phyloP scores from a whole-genome alignment of 2,113 vertebrate species.

The Casuarius casuarius region DNA sequence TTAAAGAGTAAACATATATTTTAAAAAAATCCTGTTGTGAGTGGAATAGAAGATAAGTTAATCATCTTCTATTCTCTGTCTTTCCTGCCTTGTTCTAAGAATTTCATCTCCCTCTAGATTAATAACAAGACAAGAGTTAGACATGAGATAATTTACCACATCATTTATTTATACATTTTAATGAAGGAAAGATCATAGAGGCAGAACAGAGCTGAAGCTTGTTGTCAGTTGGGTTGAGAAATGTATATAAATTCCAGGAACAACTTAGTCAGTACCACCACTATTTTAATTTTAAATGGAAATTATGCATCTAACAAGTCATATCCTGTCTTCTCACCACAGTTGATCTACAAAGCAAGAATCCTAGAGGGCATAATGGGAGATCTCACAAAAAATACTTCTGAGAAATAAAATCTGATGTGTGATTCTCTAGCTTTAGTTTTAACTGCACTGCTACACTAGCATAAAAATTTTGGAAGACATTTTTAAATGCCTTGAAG shows the following conservation, averaged over 20 bases:
- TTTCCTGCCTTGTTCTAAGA: constrained; percentile 57
- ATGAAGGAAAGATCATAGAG: constrained; percentile 45
- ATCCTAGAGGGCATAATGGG: constrained; percentile 8
- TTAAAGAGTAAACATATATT: background rate
- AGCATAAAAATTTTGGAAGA: background rate
- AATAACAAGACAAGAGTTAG: constrained; percentile 60
- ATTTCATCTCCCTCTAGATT: constrained; percentile 53
- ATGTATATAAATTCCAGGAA: constrained; percentile 40
- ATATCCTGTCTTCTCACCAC: constrained; percentile 21
- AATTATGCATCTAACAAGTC: constrained; percentile 54
- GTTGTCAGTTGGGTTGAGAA: constrained; percentile 43
- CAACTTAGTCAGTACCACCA: constrained; percentile 7
- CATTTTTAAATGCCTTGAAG: background rate
- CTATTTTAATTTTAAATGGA: constrained; percentile 60
- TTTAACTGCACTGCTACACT: background rate
- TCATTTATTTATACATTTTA: constrained; percentile 68
- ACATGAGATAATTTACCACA: constrained; percentile 66
- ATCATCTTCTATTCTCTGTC: constrained; percentile 34
- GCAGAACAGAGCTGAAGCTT: constrained; percentile 32
- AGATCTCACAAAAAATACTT: background rate
- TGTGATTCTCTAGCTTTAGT: background rate
- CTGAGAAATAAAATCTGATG: background rate
- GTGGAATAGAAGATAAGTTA: constrained; percentile 41
- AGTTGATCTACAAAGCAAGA: constrained; percentile 27
- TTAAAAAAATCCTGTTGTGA: background rate